Percentiles rank a stretch among this genome's conserved stretches.
Conservation (phyloP, 1,140 invertebrate genomes). For the Bombus breviceps region DNA sequence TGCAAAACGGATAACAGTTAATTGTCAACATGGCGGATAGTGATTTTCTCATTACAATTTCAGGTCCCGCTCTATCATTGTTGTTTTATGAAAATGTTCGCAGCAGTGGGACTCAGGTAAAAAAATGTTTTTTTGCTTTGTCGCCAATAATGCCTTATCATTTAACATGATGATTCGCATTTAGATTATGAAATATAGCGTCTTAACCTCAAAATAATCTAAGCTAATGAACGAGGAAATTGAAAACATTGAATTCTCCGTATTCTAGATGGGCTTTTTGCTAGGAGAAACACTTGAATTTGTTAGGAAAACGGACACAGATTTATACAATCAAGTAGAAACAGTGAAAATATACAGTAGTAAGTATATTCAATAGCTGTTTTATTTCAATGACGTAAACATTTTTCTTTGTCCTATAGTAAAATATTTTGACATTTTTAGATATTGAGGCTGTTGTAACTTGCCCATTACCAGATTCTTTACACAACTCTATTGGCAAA, state of each 20-base stretch:
- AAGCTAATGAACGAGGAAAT: slow-evolving; percentile 2
- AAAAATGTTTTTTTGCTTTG: background rate
- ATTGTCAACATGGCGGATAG: slow-evolving; percentile 77
- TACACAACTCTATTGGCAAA: slow-evolving; percentile 83
- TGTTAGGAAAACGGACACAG: slow-evolving; percentile 86
- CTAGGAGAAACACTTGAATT: slow-evolving; percentile 84
- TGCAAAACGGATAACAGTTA: slow-evolving; percentile 36
- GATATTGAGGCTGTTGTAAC: slow-evolving; percentile 84
- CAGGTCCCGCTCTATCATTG: slow-evolving; percentile 85
- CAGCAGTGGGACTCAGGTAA: slow-evolving; percentile 84
- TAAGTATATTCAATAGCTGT: slow-evolving; percentile 68
- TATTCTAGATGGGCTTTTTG: slow-evolving; percentile 86
- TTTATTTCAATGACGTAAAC: background rate
- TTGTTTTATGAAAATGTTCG: slow-evolving; percentile 86
- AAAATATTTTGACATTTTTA: slow-evolving; percentile 58
- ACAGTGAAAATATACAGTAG: slow-evolving; percentile 84
- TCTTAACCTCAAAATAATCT: slow-evolving; percentile 30
- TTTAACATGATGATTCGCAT: background rate
- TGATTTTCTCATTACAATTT: slow-evolving; percentile 77
- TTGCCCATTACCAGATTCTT: slow-evolving; percentile 82
- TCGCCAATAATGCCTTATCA: background rate
- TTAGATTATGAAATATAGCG: background rate
- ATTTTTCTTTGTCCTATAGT: background rate
- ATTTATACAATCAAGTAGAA: slow-evolving; percentile 85
- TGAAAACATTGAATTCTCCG: slow-evolving; percentile 23